These are phyloP conservation scores for Salvelinus sp. DNA, from an alignment of 2,113 vertebrate species.

Conservation along the genomic window DNA sequence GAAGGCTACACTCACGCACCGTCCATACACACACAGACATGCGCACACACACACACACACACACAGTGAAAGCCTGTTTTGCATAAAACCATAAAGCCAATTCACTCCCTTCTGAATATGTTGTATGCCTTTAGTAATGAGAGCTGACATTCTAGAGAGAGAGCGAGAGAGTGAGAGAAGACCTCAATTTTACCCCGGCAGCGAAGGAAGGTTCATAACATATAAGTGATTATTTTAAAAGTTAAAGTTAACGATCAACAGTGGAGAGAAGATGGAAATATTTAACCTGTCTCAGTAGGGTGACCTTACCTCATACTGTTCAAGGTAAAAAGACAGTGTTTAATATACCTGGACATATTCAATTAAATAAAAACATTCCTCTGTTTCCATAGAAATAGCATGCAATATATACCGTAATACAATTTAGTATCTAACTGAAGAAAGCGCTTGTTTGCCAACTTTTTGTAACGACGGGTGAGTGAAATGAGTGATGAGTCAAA, in stretches of 20 bases:
- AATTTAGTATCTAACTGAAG: too few species aligned
- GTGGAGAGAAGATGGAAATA: constrained; percentile 16
- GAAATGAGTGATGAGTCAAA: too few species aligned
- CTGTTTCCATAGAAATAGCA: too few species aligned
- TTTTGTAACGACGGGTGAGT: too few species aligned
- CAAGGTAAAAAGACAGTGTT: too few species aligned
- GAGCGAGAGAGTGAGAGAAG: constrained; percentile 20
- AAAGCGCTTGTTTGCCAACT: too few species aligned
- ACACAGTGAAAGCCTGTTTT: constrained; percentile 35
- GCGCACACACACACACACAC: constrained; percentile 4
- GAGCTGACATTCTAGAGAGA: constrained; percentile 59
- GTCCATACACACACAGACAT: background rate
- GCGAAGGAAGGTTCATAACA: background rate
- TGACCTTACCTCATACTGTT: too few species aligned
- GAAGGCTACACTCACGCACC: background rate
- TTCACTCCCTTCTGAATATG: constrained; percentile 48
- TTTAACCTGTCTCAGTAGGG: background rate
- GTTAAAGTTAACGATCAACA: background rate
- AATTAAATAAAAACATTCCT: too few species aligned
- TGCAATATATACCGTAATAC: too few species aligned
- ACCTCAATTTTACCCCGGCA: background rate
- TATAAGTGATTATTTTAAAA: constrained; percentile 19
- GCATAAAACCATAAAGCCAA: constrained; percentile 51
- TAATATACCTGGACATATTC: too few species aligned
- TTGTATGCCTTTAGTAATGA: constrained; percentile 61